Conservation (phyloP, 2,797 vertebrate species). For the Urophycis tenuis region DNA sequence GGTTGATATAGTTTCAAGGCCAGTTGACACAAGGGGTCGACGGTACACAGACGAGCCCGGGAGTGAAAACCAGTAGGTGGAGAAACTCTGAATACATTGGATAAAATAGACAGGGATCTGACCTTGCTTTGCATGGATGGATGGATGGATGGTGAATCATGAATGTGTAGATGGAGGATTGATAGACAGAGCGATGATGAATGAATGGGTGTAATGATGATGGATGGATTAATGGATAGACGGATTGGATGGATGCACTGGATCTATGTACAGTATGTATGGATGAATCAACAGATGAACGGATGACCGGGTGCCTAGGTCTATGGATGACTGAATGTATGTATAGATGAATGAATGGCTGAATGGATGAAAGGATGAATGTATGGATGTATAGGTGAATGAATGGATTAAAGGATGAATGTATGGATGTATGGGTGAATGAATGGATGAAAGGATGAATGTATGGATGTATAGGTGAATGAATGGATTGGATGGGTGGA, state of each 20-base stretch:
- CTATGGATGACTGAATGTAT: too few species aligned
- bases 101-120: not conserved
- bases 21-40: not conserved
- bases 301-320: too few species aligned
- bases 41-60: not conserved
- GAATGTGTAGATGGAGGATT: not conserved
- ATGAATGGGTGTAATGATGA: not conserved
- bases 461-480: too few species aligned
- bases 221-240: not conserved
- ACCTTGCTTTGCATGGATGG: not conserved
- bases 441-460: too few species aligned
- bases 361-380: too few species aligned
- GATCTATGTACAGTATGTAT: not conserved
- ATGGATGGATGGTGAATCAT: not conserved
- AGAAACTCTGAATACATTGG: not conserved
- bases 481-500: too few species aligned
- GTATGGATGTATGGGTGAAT: not conserved
- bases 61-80: not conserved
- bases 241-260: not conserved
- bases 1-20: not conserved
- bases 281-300: too few species aligned
- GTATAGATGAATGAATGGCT: too few species aligned
- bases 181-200: not conserved
- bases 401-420: too few species aligned
- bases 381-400: too few species aligned